These are phyloP conservation scores for Argynnis bischoffii DNA, from an alignment of 2,888 invertebrate species.

Conservation along the genomic window DNA sequence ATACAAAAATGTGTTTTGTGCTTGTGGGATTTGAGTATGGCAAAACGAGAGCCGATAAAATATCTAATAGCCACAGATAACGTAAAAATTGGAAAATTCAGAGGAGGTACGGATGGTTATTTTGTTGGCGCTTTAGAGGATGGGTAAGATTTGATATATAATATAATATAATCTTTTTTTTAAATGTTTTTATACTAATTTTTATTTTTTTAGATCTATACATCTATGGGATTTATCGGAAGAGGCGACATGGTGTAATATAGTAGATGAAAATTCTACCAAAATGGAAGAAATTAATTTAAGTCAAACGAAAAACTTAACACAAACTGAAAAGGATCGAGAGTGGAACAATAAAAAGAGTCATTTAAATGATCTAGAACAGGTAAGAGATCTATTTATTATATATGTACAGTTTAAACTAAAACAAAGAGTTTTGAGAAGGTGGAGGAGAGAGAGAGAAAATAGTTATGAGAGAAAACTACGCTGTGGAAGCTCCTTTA, in stretches of 20 bases:
- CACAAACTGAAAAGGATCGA: slow-evolving; percentile 56
- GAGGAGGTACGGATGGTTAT: slow-evolving; percentile 62
- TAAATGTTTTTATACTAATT: not conserved
- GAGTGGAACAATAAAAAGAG: slow-evolving; percentile 63
- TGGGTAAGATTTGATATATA: slow-evolving; percentile 54
- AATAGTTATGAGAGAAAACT: too few species aligned
- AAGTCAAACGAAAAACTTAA: slow-evolving; percentile 36
- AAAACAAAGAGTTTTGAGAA: too few species aligned
- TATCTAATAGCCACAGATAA: slow-evolving; percentile 63
- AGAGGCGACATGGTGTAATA: slow-evolving; percentile 56
- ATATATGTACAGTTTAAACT: not conserved
- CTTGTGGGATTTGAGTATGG: slow-evolving; percentile 69
- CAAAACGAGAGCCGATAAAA: slow-evolving; percentile 60
- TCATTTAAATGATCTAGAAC: slow-evolving; percentile 43
- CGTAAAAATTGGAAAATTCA: slow-evolving; percentile 58
- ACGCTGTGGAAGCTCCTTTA: not conserved
- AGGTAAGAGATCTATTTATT: slow-evolving; percentile 6
- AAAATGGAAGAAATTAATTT: slow-evolving; percentile 51
- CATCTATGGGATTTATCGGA: slow-evolving; percentile 74
- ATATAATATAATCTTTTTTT: not conserved
- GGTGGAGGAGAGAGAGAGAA: too few species aligned
- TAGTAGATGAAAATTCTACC: slow-evolving; percentile 47
- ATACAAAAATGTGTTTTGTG: slow-evolving; percentile 57
- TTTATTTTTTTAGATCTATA: slow-evolving; percentile 57
- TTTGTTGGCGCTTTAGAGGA: slow-evolving; percentile 69